Evolutionary conservation across 1,140 invertebrate species (phyloP).

Genomic region (Onthophagus taurus): DNA sequence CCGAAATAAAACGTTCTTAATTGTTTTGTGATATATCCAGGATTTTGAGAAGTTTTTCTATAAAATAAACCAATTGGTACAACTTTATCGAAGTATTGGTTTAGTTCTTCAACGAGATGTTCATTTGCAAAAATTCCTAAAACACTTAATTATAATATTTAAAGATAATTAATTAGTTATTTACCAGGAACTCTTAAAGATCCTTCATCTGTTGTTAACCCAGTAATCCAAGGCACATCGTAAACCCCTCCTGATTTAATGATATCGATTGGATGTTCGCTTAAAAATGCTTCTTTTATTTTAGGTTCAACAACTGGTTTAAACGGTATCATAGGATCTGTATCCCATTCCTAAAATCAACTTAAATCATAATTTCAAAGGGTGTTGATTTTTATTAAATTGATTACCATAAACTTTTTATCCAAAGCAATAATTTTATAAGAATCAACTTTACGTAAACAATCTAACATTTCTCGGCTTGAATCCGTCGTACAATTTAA

Average conservation of each 20-base stretch:
- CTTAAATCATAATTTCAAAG: background rate
- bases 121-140: slow-evolving; percentile 20
- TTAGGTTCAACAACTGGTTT: slow-evolving; percentile 59
- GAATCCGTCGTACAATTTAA: slow-evolving; percentile 47
- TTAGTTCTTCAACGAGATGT: slow-evolving; percentile 43
- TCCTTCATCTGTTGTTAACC: slow-evolving; percentile 57
- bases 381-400: no score
- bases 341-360: slow-evolving; percentile 44
- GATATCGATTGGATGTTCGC: slow-evolving; percentile 43
- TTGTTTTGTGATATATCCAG: slow-evolving; percentile 40
- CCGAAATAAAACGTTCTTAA: slow-evolving; percentile 53
- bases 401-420: slow-evolving; percentile 51
- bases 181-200: slow-evolving; percentile 52
- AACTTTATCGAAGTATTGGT: slow-evolving; percentile 46
- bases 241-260: slow-evolving; percentile 40
- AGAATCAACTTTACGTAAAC: slow-evolving; percentile 48
- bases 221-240: slow-evolving; percentile 56
- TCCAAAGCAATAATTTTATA: slow-evolving; percentile 52
- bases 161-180: slow-evolving; percentile 14
- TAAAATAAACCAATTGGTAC: slow-evolving; percentile 51
- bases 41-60: slow-evolving; percentile 43
- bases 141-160: slow-evolving; percentile 3
- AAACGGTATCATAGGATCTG: slow-evolving; percentile 63
- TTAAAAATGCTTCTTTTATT: slow-evolving; percentile 54
- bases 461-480: slow-evolving; percentile 45